Conservation (phyloP, 1,140 invertebrate genomes). For the Vollenhovia emeryi region DNA sequence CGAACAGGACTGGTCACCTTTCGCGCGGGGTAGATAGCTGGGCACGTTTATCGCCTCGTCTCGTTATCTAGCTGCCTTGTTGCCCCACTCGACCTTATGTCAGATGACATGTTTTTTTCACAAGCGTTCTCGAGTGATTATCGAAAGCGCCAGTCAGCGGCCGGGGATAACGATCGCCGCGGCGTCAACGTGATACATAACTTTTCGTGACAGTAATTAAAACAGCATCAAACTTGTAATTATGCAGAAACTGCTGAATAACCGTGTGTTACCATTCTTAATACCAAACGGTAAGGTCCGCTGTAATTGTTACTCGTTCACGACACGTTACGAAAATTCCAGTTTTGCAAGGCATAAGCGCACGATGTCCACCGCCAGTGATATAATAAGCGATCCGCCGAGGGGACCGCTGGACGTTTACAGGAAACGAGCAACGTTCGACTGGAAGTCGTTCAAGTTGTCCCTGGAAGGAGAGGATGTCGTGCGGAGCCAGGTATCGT, state of each 20-base stretch:
- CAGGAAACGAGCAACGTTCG: constrained; percentile 91
- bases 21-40: too few species aligned
- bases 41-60: too few species aligned
- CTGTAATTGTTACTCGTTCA: not conserved
- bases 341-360: not conserved
- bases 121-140: too few species aligned
- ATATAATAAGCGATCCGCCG: constrained; percentile 86
- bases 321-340: not conserved
- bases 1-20: too few species aligned
- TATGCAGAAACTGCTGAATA: not conserved
- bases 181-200: not conserved
- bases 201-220: not conserved
- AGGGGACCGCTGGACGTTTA: constrained; percentile 91
- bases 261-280: not conserved
- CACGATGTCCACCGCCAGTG: constrained; percentile 53
- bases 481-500: constrained; percentile 86
- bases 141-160: too few species aligned
- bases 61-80: too few species aligned
- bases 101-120: too few species aligned
- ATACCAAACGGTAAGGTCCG: not conserved
- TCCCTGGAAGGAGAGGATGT: constrained; percentile 88
- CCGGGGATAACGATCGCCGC: too few species aligned
- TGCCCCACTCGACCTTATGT: too few species aligned
- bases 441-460: constrained; percentile 93
- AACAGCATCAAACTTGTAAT: not conserved